These are phyloP conservation scores for Pseudochirops corinnae DNA, from an alignment of 2,797 vertebrate genomes.

Conservation along the genomic window DNA sequence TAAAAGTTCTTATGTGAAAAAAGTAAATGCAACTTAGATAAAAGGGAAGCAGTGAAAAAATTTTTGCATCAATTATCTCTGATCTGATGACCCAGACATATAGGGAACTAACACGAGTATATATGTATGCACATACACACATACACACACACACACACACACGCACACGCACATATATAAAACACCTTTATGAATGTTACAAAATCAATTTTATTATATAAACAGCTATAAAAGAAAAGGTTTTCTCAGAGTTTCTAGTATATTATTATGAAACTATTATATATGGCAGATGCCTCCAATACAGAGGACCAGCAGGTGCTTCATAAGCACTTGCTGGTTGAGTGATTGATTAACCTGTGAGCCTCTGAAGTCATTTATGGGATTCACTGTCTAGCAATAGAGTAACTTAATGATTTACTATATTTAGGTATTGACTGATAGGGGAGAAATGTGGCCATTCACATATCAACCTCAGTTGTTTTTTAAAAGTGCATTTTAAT, in stretches of 20 bases:
- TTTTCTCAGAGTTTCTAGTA: background rate
- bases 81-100: background rate
- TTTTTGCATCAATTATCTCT: background rate
- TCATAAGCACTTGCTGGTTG: background rate
- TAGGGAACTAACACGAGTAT: no score
- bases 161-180: no score
- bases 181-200: background rate
- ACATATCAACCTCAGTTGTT: conserved; percentile 11
- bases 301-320: background rate
- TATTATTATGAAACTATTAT: no score
- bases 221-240: background rate
- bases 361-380: background rate
- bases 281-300: background rate
- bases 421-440: background rate
- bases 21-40: background rate
- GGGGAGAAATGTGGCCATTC: background rate
- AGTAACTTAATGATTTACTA: background rate
- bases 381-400: background rate
- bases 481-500: conserved; percentile 14
- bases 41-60: background rate
- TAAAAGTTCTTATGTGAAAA: no score
- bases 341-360: background rate
- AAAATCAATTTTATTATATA: background rate
- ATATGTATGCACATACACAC: no score
- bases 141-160: no score